phyloP scores from a whole-genome alignment of 2,888 invertebrate genomes.

The Agriotes lineatus region DNA sequence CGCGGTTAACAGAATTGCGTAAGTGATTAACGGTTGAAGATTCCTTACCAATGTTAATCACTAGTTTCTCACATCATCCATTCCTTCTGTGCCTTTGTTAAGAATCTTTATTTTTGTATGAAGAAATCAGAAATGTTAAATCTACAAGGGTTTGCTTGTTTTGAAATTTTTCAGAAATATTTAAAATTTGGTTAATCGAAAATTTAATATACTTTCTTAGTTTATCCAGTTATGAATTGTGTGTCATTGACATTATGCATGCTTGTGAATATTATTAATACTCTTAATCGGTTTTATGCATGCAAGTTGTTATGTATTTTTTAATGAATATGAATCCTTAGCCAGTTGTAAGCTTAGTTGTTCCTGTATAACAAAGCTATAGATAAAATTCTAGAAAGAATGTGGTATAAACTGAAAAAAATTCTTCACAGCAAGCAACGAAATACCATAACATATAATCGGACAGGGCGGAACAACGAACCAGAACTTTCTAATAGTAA shows the following conservation, averaged over 20 bases:
- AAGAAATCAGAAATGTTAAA: background rate
- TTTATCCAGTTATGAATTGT: background rate
- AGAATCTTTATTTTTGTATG: background rate
- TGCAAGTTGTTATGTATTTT: too few species aligned
- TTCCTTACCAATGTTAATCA: constrained; percentile 46
- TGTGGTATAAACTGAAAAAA: too few species aligned
- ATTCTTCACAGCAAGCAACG: constrained; percentile 63
- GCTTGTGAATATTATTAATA: constrained; percentile 11
- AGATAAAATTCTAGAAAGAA: too few species aligned
- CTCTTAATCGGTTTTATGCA: constrained; percentile 8
- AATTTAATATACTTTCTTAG: background rate
- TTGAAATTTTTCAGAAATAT: background rate
- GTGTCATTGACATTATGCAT: constrained; percentile 11
- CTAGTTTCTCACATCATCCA: constrained; percentile 38
- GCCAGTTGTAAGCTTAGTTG: background rate
- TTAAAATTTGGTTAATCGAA: background rate
- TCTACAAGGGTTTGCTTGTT: background rate
- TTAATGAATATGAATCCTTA: too few species aligned
- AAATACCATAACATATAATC: constrained; percentile 60
- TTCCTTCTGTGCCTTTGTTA: background rate
- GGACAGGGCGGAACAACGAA: constrained; percentile 65
- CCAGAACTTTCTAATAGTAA: constrained; percentile 66
- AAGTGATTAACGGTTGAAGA: constrained; percentile 70
- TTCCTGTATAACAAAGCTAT: too few species aligned
- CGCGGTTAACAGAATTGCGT: constrained; percentile 93